phyloP scores from a whole-genome alignment of 1,140 invertebrate species.

The Thrips palmi region DNA sequence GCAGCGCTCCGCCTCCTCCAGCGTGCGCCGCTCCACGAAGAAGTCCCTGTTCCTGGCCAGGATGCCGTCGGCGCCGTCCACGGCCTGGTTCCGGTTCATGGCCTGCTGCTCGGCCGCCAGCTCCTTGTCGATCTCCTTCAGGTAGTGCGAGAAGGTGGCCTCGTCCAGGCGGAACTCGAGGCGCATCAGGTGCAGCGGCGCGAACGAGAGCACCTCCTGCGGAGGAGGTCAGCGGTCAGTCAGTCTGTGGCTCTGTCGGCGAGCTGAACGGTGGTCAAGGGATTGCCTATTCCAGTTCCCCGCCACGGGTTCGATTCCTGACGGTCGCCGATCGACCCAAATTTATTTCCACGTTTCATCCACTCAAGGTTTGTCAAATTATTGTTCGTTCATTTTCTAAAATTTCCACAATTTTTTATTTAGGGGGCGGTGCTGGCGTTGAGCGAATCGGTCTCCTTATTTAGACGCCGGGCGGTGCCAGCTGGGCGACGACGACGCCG shows the following conservation, averaged over 20 bases:
- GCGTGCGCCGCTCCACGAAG: constrained; percentile 45
- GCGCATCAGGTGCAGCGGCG: constrained; percentile 67
- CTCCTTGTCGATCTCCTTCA: constrained; percentile 80
- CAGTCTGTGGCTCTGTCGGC: no score
- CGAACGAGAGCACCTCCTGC: constrained; percentile 48
- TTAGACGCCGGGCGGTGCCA: no score
- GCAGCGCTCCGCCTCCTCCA: constrained; percentile 51
- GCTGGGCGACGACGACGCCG: no score
- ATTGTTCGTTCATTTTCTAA: no score
- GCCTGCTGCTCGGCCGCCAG: constrained; percentile 69
- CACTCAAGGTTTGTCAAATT: no score
- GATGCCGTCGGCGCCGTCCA: constrained; percentile 54
- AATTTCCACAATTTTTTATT: no score
- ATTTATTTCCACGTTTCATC: no score
- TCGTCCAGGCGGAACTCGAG: constrained; percentile 81
- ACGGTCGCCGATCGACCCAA: neutral
- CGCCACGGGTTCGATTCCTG: no score
- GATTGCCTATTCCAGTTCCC: no score
- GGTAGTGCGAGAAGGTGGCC: constrained; percentile 59
- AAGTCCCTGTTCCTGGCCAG: constrained; percentile 48
- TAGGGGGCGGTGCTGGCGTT: no score
- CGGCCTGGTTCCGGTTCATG: constrained; percentile 67
- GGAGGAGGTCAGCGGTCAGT: constrained; percentile 11
- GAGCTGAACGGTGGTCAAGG: no score
- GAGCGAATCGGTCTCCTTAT: no score